Conservation (phyloP, 2,888 invertebrate species). For the Pachycephus smyrnensis region DNA sequence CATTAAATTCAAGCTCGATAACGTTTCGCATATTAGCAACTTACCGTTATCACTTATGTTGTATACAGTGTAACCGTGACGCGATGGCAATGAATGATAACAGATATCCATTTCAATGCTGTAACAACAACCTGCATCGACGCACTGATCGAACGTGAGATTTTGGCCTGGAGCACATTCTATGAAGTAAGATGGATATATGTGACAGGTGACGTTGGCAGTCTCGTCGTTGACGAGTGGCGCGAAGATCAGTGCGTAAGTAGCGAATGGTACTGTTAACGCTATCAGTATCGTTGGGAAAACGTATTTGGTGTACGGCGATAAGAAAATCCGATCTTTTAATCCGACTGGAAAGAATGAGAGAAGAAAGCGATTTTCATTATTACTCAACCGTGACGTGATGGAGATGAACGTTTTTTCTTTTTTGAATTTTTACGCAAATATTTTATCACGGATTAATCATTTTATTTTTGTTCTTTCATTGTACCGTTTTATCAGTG, state of each 20-base stretch:
- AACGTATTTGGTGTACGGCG: slow-evolving; percentile 36
- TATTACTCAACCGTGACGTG: too few species aligned
- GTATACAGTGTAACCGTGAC: slow-evolving; percentile 68
- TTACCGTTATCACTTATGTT: slow-evolving; percentile 21
- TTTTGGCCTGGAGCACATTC: slow-evolving; percentile 49
- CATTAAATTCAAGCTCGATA: too few species aligned
- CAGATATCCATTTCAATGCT: slow-evolving; percentile 66
- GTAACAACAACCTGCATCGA: slow-evolving; percentile 69
- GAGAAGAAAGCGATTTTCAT: not conserved
- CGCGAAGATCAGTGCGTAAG: slow-evolving; percentile 32
- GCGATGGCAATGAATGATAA: slow-evolving; percentile 70
- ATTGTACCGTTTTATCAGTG: not conserved
- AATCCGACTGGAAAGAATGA: slow-evolving; percentile 22
- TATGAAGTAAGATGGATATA: slow-evolving; percentile 37
- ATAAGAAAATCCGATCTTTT: slow-evolving; percentile 33
- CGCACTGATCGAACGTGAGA: slow-evolving; percentile 63
- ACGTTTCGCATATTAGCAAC: too few species aligned
- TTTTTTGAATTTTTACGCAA: not conserved
- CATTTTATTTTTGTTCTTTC: too few species aligned
- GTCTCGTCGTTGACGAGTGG: slow-evolving; percentile 12
- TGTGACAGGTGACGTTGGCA: slow-evolving; percentile 33
- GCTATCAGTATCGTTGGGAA: slow-evolving; percentile 33
- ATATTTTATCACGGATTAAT: too few species aligned
- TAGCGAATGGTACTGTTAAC: slow-evolving; percentile 27
- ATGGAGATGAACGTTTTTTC: not conserved